Evolutionary conservation across 2,888 invertebrate genomes (phyloP), one percentile per base, ranked within the genome.

Genomic region (Melanostoma scalare): DNA sequence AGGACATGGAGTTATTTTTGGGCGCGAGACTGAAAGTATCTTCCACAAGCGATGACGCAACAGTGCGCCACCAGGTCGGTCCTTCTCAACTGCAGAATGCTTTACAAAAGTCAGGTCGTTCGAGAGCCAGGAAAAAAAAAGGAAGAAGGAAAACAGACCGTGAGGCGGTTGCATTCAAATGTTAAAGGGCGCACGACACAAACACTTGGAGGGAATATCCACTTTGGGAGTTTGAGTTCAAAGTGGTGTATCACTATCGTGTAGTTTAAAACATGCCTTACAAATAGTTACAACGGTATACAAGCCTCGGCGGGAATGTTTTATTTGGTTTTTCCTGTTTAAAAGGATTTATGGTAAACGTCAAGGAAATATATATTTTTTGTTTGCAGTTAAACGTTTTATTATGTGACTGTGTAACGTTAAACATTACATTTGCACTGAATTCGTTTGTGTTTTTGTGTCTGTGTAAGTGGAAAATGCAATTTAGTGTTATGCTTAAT

Each of bases 11-110:
- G 10, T 63, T 48, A 30, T 30, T 50, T 69, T 72, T 77, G 50
- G 72, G 72, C 72, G 76, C 67, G 81, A 82, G 77, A 82, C 72
- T 35, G 68, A 82, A 77, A 76, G 77, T 73, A 72, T 67, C 8
- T 33, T 30, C 44, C 31, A 2, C n/a, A 56, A 33, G 56, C 72
- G 63, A 36, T 75, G 75, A 71, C 75, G 58, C 58, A 74, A 74
- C 74, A 65, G 38, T 35, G 20, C 6, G 56, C 4, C 46, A 53
- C 31, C 31, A n/a, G n/a, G n/a, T 44, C 6, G n/a, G n/a, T 44
- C 6, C 10, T 10, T 10, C 10, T 10, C 10, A 4, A 10, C 42
- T n/a, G 10, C 38, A 33, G 40, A 50, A 77, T 63, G 63, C 30
- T 77, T 68, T 69, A 9, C 50, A 56, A 35, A 77, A 44, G 52